Evolutionary conservation across 2,797 vertebrate species (phyloP), one percentile per base, ranked within the genome.

Genomic region (Nannoperca obscura): DNA sequence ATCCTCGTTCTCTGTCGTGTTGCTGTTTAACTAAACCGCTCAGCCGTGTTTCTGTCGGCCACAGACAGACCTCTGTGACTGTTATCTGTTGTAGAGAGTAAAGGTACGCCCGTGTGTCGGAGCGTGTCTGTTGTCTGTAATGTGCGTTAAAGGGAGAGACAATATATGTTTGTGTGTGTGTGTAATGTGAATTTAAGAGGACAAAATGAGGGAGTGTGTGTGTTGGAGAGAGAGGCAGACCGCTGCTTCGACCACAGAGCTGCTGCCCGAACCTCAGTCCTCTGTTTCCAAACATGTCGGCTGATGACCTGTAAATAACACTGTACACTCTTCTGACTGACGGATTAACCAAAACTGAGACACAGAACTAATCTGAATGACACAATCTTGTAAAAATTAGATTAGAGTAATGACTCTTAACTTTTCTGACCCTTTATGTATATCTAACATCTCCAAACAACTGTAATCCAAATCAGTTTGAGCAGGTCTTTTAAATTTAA

Each of bases 251-350:
- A 80, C 54, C 71, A 60, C 67, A 70, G 30, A 1, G 59, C 60
- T 67, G 71, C 66, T 69, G 75, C 55, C 61, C 54, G 74, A 42
- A 78, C 73, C 73, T 80, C 71, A 36, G 32, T 52, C 53, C 30
- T 67, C 69, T 13, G 15, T 40, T 2, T 36, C 46, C 32, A 20
- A 58, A 72, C 49, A 50, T 42, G 53, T 14, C 30, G 22, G 50
- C 55, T 12, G 15, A 27, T 19, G 22, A 47, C 9, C 57, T 58
- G 32, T 5, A 14, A 6, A 4, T 7, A 19, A 27, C 34, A n/a
- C 20, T 34, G 36, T 11, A 9, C 36, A 38, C 9, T 42, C 46
- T 40, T 57, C 3, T 27, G 15, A 40, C 7, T 3, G 30, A 58
- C 42, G 12, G 22, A n/a, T 20, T 3, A 27, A 62, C 38, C 22